Percentiles rank a stretch among this genome's conserved stretches.
These are phyloP conservation scores for Coendou prehensilis DNA, from an alignment of 2,797 vertebrate species.

Conservation along the genomic window DNA sequence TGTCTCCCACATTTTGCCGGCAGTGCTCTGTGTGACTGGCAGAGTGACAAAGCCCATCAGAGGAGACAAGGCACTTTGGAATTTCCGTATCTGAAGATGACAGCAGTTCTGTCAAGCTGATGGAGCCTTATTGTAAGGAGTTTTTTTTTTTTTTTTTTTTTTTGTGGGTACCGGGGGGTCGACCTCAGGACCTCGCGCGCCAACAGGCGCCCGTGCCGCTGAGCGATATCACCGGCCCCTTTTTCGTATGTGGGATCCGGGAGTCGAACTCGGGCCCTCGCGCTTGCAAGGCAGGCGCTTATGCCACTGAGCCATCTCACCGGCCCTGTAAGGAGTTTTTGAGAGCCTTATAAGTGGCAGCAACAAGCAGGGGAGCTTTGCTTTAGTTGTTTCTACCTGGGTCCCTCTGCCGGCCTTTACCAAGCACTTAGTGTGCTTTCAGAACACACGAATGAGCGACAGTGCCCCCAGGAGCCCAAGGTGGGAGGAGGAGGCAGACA, in stretches of 20 bases:
- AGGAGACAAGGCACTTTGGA: background rate
- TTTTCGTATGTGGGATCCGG: too few species aligned
- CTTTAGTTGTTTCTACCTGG: background rate
- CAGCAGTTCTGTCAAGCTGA: background rate
- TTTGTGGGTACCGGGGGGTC: too few species aligned
- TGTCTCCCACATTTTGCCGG: background rate
- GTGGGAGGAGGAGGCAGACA: background rate
- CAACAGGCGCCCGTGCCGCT: too few species aligned
- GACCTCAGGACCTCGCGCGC: too few species aligned
- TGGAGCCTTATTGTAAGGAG: background rate
- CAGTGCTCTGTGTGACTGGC: background rate
- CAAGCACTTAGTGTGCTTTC: background rate
- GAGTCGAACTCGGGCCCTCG: too few species aligned
- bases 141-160: too few species aligned
- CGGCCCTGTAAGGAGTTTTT: background rate
- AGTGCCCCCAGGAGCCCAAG: background rate
- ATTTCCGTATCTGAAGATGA: background rate
- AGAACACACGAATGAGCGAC: background rate
- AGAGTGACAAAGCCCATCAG: background rate
- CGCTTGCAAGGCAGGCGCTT: too few species aligned
- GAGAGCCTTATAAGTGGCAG: background rate
- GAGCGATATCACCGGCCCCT: too few species aligned
- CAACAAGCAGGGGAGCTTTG: conserved; percentile 2
- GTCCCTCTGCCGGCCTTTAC: background rate
- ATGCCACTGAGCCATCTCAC: too few species aligned